A percentile compares a stretch with the other conserved stretches of the same genome.
Evolutionary conservation across 2,797 vertebrate genomes (phyloP).

Genomic region (Hippoglossus hippoglossus): DNA sequence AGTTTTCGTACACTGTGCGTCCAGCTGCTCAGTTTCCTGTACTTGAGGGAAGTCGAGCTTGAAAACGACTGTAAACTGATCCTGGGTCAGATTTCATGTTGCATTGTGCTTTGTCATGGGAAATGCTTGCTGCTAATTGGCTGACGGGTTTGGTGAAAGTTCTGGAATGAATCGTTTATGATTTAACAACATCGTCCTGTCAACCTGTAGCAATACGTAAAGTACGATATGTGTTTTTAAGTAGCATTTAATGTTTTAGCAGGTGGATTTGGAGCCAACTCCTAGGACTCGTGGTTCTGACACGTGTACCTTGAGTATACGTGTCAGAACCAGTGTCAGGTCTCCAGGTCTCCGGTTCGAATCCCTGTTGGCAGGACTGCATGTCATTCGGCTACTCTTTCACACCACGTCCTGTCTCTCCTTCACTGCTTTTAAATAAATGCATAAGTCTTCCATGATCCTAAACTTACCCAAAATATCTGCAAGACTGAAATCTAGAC

Average conservation of each 20-base stretch:
- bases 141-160: not conserved
- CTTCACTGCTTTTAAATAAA: not conserved
- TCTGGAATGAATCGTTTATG: not conserved
- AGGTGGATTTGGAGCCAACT: no score
- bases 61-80: slow-evolving; percentile 53
- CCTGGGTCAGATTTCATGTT: slow-evolving; percentile 39
- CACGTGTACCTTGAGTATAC: no score
- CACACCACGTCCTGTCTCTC: not conserved
- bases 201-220: no score
- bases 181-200: not conserved
- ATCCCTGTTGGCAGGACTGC: no score
- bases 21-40: slow-evolving; percentile 50
- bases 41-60: slow-evolving; percentile 53
- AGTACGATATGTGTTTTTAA: no score
- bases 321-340: no score
- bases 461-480: no score
- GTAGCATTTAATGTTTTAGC: no score
- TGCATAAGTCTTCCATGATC: no score
- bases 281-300: no score
- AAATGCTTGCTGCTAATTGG: not conserved
- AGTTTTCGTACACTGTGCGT: slow-evolving; percentile 36
- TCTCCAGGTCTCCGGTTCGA: no score
- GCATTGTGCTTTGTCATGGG: not conserved
- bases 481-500: no score
- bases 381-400: not conserved